These are phyloP conservation scores for Ptilodon capucinus DNA, from an alignment of 2,888 invertebrate species.

Conservation along the genomic window DNA sequence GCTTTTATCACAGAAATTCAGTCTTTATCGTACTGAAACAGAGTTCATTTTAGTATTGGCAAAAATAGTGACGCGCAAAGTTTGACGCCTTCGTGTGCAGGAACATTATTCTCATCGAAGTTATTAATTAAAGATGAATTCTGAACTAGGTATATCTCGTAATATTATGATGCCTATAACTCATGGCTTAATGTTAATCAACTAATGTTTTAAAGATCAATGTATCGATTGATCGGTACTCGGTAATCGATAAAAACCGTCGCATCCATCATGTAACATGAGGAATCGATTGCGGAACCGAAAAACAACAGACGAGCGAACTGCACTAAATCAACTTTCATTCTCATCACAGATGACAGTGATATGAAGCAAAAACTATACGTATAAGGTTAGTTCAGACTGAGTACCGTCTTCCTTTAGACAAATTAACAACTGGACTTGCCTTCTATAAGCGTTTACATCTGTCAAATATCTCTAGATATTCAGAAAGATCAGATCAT, in stretches of 20 bases:
- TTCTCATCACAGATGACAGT: slow-evolving; percentile 14
- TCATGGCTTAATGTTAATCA: not conserved
- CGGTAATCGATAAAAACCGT: not conserved
- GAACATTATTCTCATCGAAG: not conserved
- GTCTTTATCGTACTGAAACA: no score
- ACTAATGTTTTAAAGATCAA: not conserved
- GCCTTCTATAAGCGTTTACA: no score
- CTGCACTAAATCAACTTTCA: slow-evolving; percentile 27
- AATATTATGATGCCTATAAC: not conserved
- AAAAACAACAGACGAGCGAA: slow-evolving; percentile 19
- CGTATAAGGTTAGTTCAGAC: not conserved
- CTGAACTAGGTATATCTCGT: no score
- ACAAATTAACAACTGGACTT: no score
- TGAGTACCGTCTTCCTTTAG: no score
- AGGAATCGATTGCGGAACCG: slow-evolving; percentile 11
- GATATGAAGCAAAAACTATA: not conserved
- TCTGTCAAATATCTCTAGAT: no score
- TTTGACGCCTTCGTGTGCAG: no score
- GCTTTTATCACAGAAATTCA: no score
- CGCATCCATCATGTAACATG: not conserved
- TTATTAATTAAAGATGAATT: not conserved
- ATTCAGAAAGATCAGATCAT: no score
- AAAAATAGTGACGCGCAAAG: no score
- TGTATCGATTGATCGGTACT: not conserved
- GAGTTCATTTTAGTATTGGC: no score